Percentiles rank a stretch among this genome's conserved stretches.
Conservation (phyloP, 2,113 vertebrate genomes). For the Rhadina sibilatrix region DNA sequence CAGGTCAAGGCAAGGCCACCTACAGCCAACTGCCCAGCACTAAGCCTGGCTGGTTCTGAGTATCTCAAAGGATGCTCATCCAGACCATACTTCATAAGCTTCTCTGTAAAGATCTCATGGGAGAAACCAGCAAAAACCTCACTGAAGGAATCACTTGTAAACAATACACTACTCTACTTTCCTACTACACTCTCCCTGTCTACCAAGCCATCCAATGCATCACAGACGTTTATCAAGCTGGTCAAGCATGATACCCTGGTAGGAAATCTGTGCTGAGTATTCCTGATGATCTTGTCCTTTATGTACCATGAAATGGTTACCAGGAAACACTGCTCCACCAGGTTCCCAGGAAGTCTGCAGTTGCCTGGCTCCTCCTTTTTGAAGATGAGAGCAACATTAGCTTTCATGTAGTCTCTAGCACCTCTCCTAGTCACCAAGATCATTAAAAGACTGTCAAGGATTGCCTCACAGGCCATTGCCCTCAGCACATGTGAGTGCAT, state of each 20-base stretch:
- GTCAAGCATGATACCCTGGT: background rate
- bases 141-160: background rate
- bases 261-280: background rate
- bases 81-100: background rate
- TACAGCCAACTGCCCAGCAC: background rate
- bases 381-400: background rate
- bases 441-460: background rate
- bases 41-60: background rate
- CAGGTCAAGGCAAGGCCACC: background rate
- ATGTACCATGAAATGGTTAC: background rate
- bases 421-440: background rate
- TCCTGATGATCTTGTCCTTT: background rate
- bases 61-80: background rate
- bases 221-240: rapidly evolving
- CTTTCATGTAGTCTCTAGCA: background rate
- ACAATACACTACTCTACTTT: background rate
- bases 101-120: background rate
- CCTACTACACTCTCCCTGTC: background rate
- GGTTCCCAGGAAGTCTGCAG: background rate
- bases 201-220: background rate
- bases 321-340: background rate
- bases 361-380: background rate
- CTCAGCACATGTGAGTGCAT: background rate
- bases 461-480: background rate
- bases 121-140: background rate